Evolutionary conservation across 2,888 invertebrate genomes (phyloP), one percentile per base, ranked within the genome.

Genomic region (Crepidodera aurea): DNA sequence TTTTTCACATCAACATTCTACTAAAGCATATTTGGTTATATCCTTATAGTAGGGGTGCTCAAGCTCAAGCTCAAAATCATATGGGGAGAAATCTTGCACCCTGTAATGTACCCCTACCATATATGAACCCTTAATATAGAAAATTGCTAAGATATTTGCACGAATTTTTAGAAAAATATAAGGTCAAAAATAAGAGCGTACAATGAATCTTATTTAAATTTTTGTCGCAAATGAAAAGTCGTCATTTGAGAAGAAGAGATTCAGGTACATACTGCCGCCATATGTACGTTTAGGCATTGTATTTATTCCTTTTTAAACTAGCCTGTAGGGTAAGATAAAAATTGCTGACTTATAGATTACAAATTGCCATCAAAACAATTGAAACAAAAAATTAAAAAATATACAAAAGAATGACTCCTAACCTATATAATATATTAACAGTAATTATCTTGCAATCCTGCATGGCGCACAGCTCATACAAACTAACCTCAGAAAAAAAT

Each of bases 251-350:
- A 64, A 61, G 59, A 64, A 62, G 67, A 72, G 70, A 73, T 76
- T 78, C 79, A 78, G 78, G 77, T 79, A 78, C 77, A 78, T 78
- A 78, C 71, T 71, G 70, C 69, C 61, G 42, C 50, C 60, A 78
- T 78, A 78, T 79, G 77, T 77, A 78, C 78, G 75, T 72, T 70
- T 67, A 69, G 71, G 67, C 62, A 62, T 64, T 57, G 34, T 60
- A 39, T 50, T 58, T 37, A 51, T 48, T 64, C 60, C 51, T 59
- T 66, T 67, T 65, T 42, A 40, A 62, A 64, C 57, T 63, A 61
- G 48, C 59, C 63, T 67, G 67, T 65, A 64, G 64, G n/a, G 65
- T 64, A 61, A 46, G 22, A 64, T 63, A 62, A 67, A 65, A 56
- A 62, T 16, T 56, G 63, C 54, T 57, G 39, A 60, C 62, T 61